Conservation (phyloP, 2,113 vertebrate species). For the Panthera leo region DNA sequence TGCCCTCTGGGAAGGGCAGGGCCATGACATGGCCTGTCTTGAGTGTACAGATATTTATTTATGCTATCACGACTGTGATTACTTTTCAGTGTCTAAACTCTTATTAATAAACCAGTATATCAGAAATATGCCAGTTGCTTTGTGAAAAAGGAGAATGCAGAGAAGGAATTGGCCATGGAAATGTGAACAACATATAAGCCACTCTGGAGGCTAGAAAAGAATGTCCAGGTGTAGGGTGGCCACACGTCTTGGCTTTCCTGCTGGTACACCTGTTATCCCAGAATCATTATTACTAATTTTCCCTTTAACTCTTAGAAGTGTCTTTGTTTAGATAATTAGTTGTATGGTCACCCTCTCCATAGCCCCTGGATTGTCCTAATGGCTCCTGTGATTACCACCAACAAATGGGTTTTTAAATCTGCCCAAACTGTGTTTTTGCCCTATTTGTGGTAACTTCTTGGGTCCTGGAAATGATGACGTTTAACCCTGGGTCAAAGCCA, state of each 20-base stretch:
- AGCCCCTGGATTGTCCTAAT: not conserved
- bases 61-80: not conserved
- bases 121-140: not conserved
- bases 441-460: not conserved
- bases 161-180: not conserved
- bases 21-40: not conserved
- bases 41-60: accelerated
- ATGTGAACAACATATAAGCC: accelerated
- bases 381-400: not conserved
- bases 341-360: not conserved
- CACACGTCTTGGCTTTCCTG: not conserved
- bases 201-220: not conserved
- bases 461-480: not conserved
- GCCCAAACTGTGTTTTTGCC: not conserved
- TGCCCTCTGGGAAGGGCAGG: not conserved
- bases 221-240: not conserved
- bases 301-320: not conserved
- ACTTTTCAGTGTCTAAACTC: not conserved
- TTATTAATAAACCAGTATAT: not conserved
- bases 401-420: not conserved
- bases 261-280: not conserved
- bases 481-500: not conserved
- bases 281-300: not conserved
- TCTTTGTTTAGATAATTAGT: not conserved
- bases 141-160: not conserved